Evolutionary conservation across 2,797 vertebrate genomes (phyloP), one percentile per base, ranked within the genome.

Genomic region (Poliocrania exsul): DNA sequence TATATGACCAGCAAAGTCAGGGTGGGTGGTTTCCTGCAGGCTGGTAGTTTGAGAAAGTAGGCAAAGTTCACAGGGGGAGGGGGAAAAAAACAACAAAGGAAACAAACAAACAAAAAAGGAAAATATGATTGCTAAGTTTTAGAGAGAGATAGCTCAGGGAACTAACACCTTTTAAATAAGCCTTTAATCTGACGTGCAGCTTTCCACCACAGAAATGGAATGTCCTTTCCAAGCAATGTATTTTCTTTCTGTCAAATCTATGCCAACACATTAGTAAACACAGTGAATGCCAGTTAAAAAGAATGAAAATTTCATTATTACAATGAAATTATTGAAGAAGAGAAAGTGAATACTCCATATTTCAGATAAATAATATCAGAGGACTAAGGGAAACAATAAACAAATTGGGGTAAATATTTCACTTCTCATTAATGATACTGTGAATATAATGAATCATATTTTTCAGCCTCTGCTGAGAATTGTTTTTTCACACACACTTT

Each of bases 211-310:
- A 73, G 66, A 84, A 86, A 79, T 9, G 1, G 21, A 72, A 56
- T 23, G 38, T 47, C 26, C 20, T 93, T 90, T 54, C 73, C 65
- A 61, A 81, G 35, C n/a, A 50, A 25, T 42, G 14, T 42, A 9
- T 96, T 92, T 74, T 73, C 21, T 81, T 82, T 58, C 13, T 56
- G 40, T 84, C 51, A 40, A 75, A 75, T 51, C n/a, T 75, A 14
- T 90, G 37, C 20, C 56, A 73, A 31, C 8, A 33, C 13, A 35
- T 57, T 29, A 80, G 53, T 70, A 88, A 90, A 82, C 54, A 72
- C 8, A 26, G 47, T 29, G 24, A 81, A 46, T n/a, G 3, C 28
- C 81, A 79, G 9, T 70, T 70, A 18, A 46, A 88, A 79, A 37
- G 6, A 67, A 58, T 44, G 1, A 86, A 72, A 66, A n/a, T 51